Evolutionary conservation across 2,888 invertebrate species (phyloP), one percentile per base, ranked within the genome.

Genomic region (Nasonovia ribisnigri): DNA sequence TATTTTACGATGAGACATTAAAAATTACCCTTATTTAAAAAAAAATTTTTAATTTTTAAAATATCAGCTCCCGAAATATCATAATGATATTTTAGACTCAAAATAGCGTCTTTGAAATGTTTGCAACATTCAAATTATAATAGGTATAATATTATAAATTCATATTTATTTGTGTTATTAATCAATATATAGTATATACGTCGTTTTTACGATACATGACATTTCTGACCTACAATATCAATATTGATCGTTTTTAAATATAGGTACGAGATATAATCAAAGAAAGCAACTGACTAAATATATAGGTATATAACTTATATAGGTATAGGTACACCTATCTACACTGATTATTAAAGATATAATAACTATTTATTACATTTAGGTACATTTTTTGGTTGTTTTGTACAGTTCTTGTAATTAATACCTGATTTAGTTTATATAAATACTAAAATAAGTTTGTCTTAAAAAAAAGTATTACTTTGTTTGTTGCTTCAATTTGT

Each of bases 191-290:
- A n/a, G n/a, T n/a, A 13, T 4, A n/a, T 67, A 6, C 60, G n/a
- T 54, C 10, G 29, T 51, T 43, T 48, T 86, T 6, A 24, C 5
- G 87, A 60, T 87, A 67, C 60, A 87, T 8, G 48, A 29, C 36
- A 87, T 60, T 46, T 46, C 29, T 88, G 87, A 67, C 87, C 92
- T 67, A 92, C 48, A 87, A 36, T 51, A 10, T 57, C 4, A 60
- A 46, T 91, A 91, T 91, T 86, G 91, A 91, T 92, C 86, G 29
- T 51, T 86, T 48, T 46, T 46, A 60, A 86, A 90, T 16, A 67
- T 6, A n/a, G n/a, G n/a, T n/a, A 36, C 36, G 16, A 36, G n/a
- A n/a, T n/a, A n/a, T 91, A 91, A 57, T 91, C 46, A 92, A 86
- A 91, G 48, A 84, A 84, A 91, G 10, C 67, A 91, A 46, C 46